Evolutionary conservation across 2,113 vertebrate genomes (phyloP).

Genomic region (Piaya cayana): DNA sequence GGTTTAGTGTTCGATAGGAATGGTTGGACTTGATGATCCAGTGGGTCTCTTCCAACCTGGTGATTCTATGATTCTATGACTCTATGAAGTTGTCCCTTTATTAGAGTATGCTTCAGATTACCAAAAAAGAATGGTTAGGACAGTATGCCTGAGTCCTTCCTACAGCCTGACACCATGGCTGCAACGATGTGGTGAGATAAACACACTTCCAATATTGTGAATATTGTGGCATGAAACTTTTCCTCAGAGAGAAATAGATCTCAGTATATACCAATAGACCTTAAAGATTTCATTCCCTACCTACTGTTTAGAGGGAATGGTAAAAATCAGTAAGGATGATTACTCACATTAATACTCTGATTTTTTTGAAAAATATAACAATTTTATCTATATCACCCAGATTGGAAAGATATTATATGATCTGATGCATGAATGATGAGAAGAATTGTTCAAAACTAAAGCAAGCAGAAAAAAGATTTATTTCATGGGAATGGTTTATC

Average conservation of each 20-base stretch:
- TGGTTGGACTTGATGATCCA: no score
- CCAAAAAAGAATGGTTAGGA: background rate
- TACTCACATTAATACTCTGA: background rate
- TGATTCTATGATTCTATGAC: no score
- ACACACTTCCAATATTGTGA: background rate
- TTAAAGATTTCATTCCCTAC: background rate
- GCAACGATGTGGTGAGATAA: rapidly evolving
- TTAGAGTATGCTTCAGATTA: background rate
- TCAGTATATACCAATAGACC: background rate
- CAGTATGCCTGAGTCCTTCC: background rate
- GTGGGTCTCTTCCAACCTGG: no score
- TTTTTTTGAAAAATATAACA: background rate
- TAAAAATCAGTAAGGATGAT: background rate
- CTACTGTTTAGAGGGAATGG: background rate
- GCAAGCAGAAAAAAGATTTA: background rate
- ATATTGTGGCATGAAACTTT: background rate
- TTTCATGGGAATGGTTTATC: background rate
- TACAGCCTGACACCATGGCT: background rate
- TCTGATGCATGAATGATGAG: background rate
- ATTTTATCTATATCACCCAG: background rate
- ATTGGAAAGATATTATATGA: background rate
- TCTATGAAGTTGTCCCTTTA: background rate
- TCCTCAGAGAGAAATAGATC: background rate
- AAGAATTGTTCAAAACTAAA: background rate
- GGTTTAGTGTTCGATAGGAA: no score